Base-by-base conservation (phyloP, 2,113 vertebrate species). In the Heterotis niloticus region DNA sequence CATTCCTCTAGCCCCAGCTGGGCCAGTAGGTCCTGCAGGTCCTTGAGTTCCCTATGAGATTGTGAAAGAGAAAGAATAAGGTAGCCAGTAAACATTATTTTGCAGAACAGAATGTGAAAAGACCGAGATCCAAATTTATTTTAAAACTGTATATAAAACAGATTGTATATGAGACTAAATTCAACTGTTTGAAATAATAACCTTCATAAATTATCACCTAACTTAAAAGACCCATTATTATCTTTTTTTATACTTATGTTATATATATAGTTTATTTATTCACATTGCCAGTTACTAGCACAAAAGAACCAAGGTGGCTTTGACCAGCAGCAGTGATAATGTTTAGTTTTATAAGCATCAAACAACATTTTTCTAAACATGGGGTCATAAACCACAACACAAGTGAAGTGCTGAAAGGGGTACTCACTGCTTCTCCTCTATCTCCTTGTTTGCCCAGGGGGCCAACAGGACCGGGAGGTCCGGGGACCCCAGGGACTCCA, bases 391-490 rank as follows among this genome's bases (percentile, higher is more conserved):
- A 44, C 3, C 34, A 44, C 7, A 44, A 7, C 34, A 44, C 34
- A 44, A 44, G 34, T 62, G 60, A 17, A 17, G 60, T 5, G 23
- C n/a, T 9, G 29, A 75, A 34, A 52, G n/a, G 29, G 51, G 17
- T 77, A 91, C 96, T 96, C 87, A 99, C 97, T 82, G 92, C 66
- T 86, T 99, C 98, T 87, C 98, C 98, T 93, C 98, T 91, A 87
- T 99, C 95, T 92, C 98, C 98, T 83, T 99, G 96, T 88, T 99
- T 99, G 79, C 98, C 98, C 0, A 96, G 93, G 74, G 97, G 97
- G 85, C 97, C 98, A 0, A 96, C 93, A 0, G 97, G 94, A 56
- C 96, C 97, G 0, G 96, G 92, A 77, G 94, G 86, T 0, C 98
- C 98, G 3, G 96, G 95, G 62, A 95, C 71, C 0, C 98, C 98